Percentiles rank a stretch among this genome's conserved stretches.
These are phyloP conservation scores for Danio tinwini DNA, from an alignment of 2,797 vertebrate species.

Conservation along the genomic window DNA sequence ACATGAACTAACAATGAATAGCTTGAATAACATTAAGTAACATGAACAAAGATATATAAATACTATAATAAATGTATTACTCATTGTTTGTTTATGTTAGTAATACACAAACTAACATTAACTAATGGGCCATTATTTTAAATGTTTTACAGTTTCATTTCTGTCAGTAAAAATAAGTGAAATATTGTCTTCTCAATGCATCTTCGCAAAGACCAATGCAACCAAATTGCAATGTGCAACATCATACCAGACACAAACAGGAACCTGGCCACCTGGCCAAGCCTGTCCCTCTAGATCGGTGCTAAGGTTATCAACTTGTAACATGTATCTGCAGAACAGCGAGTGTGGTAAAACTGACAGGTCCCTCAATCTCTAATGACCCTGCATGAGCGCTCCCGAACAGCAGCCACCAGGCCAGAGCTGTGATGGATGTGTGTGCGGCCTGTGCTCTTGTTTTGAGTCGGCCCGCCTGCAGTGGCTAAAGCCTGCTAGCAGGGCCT, in stretches of 20 bases:
- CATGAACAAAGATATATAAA: too few species aligned
- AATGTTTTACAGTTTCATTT: neutral
- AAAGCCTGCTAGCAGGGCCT: constrained; percentile 47
- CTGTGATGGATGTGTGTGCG: constrained; percentile 54
- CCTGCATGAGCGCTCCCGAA: constrained; percentile 40
- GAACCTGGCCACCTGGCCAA: constrained; percentile 14
- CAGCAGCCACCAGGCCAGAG: constrained; percentile 35
- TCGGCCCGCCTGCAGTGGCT: constrained; percentile 48
- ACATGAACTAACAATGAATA: too few species aligned
- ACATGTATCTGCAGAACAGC: constrained; percentile 33
- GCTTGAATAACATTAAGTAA: too few species aligned
- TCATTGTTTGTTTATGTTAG: too few species aligned
- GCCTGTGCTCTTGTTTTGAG: constrained; percentile 34
- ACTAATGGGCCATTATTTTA: too few species aligned
- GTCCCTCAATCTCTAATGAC: constrained; percentile 55
- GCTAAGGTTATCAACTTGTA: constrained; percentile 44
- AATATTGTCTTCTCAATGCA: neutral
- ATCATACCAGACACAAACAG: constrained; percentile 7
- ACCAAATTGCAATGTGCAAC: neutral
- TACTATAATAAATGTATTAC: too few species aligned
- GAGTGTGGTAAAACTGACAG: constrained; percentile 47
- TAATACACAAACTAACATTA: too few species aligned
- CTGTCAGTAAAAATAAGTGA: neutral
- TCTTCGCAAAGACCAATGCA: constrained; percentile 12
- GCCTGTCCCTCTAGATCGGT: constrained; percentile 8